Evolutionary conservation across 2,888 invertebrate species (phyloP), one percentile per base, ranked within the genome.

Genomic region (Trachelus iudaicus): DNA sequence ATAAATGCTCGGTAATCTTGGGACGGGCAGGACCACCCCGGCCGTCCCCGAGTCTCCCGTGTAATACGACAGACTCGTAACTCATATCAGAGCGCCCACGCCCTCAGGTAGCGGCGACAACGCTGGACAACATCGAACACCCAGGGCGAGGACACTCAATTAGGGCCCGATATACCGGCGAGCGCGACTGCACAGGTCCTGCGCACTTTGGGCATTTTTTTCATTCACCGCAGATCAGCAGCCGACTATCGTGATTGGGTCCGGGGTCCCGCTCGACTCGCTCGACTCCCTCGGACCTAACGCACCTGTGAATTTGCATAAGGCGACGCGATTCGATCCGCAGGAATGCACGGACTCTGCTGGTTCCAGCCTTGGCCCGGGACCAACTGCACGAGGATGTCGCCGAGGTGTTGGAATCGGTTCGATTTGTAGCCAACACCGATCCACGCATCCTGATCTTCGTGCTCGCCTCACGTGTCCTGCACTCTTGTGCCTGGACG

Each of bases 71-170:
- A 87, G 89, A 90, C 89, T 87, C 90, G 91, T 91, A 91, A 91
- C 88, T 91, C 91, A 91, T 91, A 91, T 91, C 90, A 88, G 80
- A 83, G 86, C 91, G 90, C 90, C 90, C 89, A 90, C 91, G 89
- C 89, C 89, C 87, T 87, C 87, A 89, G 90, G 91, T 91, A 89
- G 90, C 87, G 88, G 89, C 90, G 90, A 90, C 90, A 90, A 89
- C 88, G 84, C 84, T 85, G 90, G 89, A 88, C 90, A 89, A 90
- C 90, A 88, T 88, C 84, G 91, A 89, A 91, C 91, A 91, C 91
- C 91, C 91, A 91, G 89, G 86, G 91, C 88, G 90, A 91, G 87
- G 90, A 91, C 90, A 91, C 89, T 91, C 90, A 91, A 91, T 91
- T 91, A 91, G 90, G 88, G 86, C 81, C 82, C 82, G 75, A 78